These are phyloP conservation scores for Noctua janthina DNA, from an alignment of 2,888 invertebrate genomes.

Conservation along the genomic window DNA sequence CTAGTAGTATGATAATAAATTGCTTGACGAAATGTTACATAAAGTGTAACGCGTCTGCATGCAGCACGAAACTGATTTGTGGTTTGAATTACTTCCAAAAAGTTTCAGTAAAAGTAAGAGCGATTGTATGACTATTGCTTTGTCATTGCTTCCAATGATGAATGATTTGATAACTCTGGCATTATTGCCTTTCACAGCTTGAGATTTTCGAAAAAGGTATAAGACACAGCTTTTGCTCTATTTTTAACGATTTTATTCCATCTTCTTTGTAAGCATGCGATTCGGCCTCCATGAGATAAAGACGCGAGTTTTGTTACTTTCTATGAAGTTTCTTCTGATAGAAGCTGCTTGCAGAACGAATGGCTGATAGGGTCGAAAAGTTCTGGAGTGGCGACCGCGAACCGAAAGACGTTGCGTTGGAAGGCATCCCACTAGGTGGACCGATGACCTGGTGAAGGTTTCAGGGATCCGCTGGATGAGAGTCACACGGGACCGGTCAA, in stretches of 20 bases:
- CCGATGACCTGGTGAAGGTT: no score
- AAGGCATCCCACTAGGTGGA: no score
- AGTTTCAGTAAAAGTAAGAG: conserved; percentile 32
- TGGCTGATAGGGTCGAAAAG: no score
- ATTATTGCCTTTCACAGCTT: conserved; percentile 33
- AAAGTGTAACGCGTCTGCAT: neutral
- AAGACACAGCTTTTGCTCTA: neutral
- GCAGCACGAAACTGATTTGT: neutral
- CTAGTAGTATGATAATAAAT: no score
- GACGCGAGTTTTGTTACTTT: neutral
- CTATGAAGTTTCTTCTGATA: neutral
- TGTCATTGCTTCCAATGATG: conserved; percentile 27
- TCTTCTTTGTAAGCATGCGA: neutral
- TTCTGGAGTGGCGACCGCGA: no score
- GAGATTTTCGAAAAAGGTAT: neutral
- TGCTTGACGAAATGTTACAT: neutral
- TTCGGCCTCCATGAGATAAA: neutral
- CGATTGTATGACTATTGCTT: conserved; percentile 2
- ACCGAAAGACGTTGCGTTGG: no score
- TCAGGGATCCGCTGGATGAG: no score
- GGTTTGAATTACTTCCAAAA: conserved; percentile 6
- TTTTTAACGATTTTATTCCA: neutral
- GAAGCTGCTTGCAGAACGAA: neutral
- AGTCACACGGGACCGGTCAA: no score
- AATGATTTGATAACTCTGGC: conserved; percentile 5